Evolutionary conservation across 1,140 invertebrate species (phyloP).

Genomic region (Antheraea mylitta): DNA sequence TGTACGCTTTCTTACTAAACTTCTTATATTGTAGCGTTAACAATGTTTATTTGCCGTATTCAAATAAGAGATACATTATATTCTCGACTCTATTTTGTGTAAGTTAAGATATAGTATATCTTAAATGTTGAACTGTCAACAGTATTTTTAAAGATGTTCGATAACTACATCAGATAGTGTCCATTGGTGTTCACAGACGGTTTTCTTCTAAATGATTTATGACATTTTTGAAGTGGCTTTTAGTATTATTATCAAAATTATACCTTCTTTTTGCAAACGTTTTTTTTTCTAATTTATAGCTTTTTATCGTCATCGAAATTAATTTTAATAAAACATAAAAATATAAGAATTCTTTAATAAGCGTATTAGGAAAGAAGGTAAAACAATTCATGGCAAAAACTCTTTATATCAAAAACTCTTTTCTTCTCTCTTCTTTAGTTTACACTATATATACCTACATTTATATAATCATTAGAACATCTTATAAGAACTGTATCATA

Average conservation of each 20-base stretch:
- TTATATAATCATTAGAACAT: neutral
- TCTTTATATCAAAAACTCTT: too few species aligned
- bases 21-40: slow-evolving; percentile 46
- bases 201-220: slow-evolving; percentile 58
- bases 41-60: slow-evolving; percentile 21
- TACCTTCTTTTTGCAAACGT: neutral
- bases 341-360: too few species aligned
- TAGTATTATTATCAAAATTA: neutral
- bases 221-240: slow-evolving; percentile 44
- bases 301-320: too few species aligned
- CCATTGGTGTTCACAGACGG: slow-evolving; percentile 36
- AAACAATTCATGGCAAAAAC: too few species aligned
- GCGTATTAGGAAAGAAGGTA: too few species aligned
- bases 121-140: neutral
- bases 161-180: slow-evolving; percentile 45
- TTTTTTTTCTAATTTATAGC: neutral
- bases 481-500: neutral
- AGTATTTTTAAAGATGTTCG: slow-evolving; percentile 27
- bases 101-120: slow-evolving; percentile 10
- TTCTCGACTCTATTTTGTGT: slow-evolving; percentile 30
- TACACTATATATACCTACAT: neutral
- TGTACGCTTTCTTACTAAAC: slow-evolving; percentile 42
- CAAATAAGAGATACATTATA: slow-evolving; percentile 10
- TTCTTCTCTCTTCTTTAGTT: too few species aligned
- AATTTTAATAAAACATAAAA: too few species aligned